A percentile compares a stretch with the other conserved stretches of the same genome.
Conservation (phyloP, 2,113 vertebrate genomes). For the Phaethornis superciliosus region DNA sequence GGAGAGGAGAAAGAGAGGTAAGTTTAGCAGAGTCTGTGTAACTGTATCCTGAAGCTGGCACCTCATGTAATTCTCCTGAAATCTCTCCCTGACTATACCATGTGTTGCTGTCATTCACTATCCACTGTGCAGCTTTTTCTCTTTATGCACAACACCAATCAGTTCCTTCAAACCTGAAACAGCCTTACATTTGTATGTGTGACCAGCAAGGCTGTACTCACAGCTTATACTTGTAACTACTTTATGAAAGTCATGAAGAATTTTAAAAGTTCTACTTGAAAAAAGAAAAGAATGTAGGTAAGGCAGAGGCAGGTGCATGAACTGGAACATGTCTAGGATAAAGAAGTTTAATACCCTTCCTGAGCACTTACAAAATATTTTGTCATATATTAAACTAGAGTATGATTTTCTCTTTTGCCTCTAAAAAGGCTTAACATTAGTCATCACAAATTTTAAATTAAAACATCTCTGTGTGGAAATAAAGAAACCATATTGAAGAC, state of each 20-base stretch:
- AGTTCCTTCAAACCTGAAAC: fast-evolving
- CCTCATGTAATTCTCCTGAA: background rate
- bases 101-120: fast-evolving
- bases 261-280: background rate
- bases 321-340: background rate
- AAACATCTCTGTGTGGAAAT: background rate
- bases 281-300: background rate
- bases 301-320: background rate
- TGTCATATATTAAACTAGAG: background rate
- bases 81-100: fast-evolving
- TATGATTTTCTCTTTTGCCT: background rate
- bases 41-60: background rate
- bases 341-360: background rate
- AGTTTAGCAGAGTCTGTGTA: fast-evolving
- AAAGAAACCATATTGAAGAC: background rate
- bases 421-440: background rate
- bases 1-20: too few species aligned
- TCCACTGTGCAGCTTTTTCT: background rate
- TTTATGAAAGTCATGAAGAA: background rate
- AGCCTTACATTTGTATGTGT: fast-evolving
- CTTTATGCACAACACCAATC: fast-evolving
- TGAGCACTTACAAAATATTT: background rate
- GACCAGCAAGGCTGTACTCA: background rate
- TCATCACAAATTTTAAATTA: background rate
- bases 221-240: background rate